Conservation (phyloP, 2,797 vertebrate genomes). For the Aeoliscus strigatus region DNA sequence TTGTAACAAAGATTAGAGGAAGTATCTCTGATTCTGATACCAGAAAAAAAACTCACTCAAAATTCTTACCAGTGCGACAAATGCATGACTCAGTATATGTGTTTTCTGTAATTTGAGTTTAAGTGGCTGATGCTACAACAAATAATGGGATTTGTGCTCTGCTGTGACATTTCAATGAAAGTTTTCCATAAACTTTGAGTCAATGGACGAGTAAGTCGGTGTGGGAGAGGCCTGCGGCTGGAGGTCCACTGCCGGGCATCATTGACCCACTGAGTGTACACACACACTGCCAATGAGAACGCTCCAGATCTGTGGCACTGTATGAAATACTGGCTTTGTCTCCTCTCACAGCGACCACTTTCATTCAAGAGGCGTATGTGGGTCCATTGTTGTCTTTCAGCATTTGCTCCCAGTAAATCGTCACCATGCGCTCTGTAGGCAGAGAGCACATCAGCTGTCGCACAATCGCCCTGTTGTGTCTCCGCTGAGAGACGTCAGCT, state of each 20-base stretch:
- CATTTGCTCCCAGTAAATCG: slow-evolving; percentile 44
- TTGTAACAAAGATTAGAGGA: too few relatives aligned
- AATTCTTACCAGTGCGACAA: too few relatives aligned
- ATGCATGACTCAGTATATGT: too few relatives aligned
- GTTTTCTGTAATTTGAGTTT: too few relatives aligned
- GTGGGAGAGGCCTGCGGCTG: slow-evolving; percentile 26
- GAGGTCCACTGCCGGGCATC: slow-evolving; percentile 46
- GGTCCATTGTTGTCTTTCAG: slow-evolving; percentile 65
- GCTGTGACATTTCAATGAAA: too few relatives aligned
- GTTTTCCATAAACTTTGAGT: slow-evolving; percentile 27
- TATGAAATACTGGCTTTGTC: slow-evolving; percentile 64
- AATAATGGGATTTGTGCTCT: too few relatives aligned
- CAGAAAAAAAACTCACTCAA: too few relatives aligned
- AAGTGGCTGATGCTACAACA: too few relatives aligned
- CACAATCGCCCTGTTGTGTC: slow-evolving; percentile 46
- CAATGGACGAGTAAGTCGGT: slow-evolving; percentile 16
- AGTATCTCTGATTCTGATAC: too few relatives aligned
- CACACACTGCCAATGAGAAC: slow-evolving; percentile 54
- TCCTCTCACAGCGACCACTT: slow-evolving; percentile 57
- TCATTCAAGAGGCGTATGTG: slow-evolving; percentile 61
- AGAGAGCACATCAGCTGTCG: slow-evolving; percentile 35
- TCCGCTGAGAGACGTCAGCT: slow-evolving; percentile 27
- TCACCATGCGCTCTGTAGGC: slow-evolving; percentile 36
- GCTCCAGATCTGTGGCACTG: slow-evolving; percentile 58
- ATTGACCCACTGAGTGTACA: slow-evolving; percentile 57